A percentile compares a stretch with the other conserved stretches of the same genome.
These are phyloP conservation scores for Acrossocheilus fasciatus DNA, from an alignment of 2,797 vertebrate species.

Conservation along the genomic window DNA sequence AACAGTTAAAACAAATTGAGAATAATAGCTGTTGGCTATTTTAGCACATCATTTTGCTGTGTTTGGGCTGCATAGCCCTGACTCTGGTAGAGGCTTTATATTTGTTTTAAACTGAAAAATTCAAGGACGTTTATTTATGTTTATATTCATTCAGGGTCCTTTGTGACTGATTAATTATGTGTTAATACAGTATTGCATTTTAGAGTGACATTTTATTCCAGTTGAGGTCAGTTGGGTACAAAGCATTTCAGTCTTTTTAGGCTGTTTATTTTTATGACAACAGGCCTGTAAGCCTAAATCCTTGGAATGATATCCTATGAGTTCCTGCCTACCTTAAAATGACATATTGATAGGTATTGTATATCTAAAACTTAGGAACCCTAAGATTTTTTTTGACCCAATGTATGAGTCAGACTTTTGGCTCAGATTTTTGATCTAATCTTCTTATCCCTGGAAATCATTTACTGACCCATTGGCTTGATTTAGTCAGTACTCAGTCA, in stretches of 20 bases:
- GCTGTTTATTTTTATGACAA: not conserved
- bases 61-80: constrained; percentile 8
- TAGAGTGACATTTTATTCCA: not conserved
- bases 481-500: constrained; percentile 19
- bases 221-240: not conserved
- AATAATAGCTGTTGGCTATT: not conserved
- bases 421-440: not conserved
- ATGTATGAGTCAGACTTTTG: not conserved
- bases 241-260: not conserved
- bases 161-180: not conserved
- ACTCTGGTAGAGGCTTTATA: not conserved
- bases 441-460: not conserved
- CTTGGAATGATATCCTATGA: not conserved
- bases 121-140: not conserved
- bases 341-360: not conserved
- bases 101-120: not conserved
- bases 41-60: not conserved
- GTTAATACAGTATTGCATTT: not conserved
- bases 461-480: not conserved
- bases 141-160: not conserved
- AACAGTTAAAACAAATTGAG: not conserved
- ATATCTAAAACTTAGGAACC: not conserved
- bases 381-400: not conserved
- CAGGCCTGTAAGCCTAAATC: not conserved
- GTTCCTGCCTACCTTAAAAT: not conserved